Evolutionary conservation across 2,888 invertebrate genomes (phyloP).

Genomic region (Catocala sponsa): DNA sequence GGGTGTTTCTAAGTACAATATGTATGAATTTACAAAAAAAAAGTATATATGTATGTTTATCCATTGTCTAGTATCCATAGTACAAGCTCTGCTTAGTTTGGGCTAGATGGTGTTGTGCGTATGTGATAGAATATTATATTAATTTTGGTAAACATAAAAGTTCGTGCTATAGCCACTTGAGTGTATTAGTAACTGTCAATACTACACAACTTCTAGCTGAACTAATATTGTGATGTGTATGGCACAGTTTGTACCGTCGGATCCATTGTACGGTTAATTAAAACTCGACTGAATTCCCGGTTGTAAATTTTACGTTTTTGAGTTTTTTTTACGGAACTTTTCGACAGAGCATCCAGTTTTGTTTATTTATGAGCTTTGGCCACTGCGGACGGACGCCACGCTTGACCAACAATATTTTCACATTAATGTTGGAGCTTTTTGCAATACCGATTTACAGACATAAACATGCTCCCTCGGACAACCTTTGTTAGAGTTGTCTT

Average conservation of each 20-base stretch:
- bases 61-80: too few species aligned
- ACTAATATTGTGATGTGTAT: constrained; percentile 40
- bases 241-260: constrained; percentile 34
- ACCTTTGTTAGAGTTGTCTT: constrained; percentile 56
- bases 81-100: too few species aligned
- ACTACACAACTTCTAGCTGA: constrained; percentile 17
- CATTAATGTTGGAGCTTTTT: constrained; percentile 76
- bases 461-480: constrained; percentile 54
- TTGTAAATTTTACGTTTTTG: constrained; percentile 82
- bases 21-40: too few species aligned
- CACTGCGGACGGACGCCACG: constrained; percentile 72
- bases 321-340: constrained; percentile 78
- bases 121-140: too few species aligned
- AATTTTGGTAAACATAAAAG: too few species aligned
- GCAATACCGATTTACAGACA: constrained; percentile 71
- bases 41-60: too few species aligned
- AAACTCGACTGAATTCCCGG: constrained; percentile 81
- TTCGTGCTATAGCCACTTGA: background rate
- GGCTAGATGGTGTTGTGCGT: too few species aligned
- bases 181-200: constrained; percentile 15
- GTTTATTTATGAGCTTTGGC: constrained; percentile 87
- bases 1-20: too few species aligned
- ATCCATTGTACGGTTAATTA: constrained; percentile 79
- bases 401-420: constrained; percentile 78
- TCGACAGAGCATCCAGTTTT: constrained; percentile 85